These are phyloP conservation scores for Panopea generosa DNA, from an alignment of 2,888 invertebrate species.

Conservation along the genomic window DNA sequence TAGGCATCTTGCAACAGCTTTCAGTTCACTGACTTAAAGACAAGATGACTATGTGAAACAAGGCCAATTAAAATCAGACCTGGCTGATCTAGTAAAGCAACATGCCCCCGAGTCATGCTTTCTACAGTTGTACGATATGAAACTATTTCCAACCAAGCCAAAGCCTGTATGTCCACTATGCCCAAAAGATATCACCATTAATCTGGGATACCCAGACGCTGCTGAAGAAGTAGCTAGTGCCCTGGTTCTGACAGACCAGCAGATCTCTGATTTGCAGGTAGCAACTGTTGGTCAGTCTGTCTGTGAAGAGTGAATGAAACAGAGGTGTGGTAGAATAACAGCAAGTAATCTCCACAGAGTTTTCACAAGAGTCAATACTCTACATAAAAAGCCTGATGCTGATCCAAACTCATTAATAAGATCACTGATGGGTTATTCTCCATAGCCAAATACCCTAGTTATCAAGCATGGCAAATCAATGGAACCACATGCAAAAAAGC, in stretches of 20 bases:
- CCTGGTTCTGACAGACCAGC: constrained; percentile 5
- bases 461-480: constrained; percentile 21
- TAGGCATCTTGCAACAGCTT: constrained; percentile 11
- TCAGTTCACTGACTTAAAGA: constrained; percentile 3
- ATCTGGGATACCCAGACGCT: constrained; percentile 17
- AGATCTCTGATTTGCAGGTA: background rate
- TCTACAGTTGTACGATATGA: constrained; percentile 9
- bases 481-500: constrained; percentile 21
- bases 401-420: constrained; percentile 8
- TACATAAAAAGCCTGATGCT: background rate
- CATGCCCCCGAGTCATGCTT: constrained; percentile 8
- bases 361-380: constrained; percentile 4
- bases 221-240: constrained; percentile 15
- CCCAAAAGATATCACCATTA: constrained; percentile 13
- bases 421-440: constrained; percentile 6
- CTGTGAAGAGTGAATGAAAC: background rate
- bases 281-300: constrained; percentile 10
- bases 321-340: constrained; percentile 14
- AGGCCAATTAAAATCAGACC: constrained; percentile 2
- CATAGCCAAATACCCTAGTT: background rate
- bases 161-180: constrained; percentile 14
- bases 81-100: constrained; percentile 3
- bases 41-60: constrained; percentile 8
- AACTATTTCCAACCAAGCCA: constrained; percentile 3
- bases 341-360: constrained; percentile 14